Conservation (phyloP, 2,113 vertebrate genomes). For the Nothoprocta perdicaria region DNA sequence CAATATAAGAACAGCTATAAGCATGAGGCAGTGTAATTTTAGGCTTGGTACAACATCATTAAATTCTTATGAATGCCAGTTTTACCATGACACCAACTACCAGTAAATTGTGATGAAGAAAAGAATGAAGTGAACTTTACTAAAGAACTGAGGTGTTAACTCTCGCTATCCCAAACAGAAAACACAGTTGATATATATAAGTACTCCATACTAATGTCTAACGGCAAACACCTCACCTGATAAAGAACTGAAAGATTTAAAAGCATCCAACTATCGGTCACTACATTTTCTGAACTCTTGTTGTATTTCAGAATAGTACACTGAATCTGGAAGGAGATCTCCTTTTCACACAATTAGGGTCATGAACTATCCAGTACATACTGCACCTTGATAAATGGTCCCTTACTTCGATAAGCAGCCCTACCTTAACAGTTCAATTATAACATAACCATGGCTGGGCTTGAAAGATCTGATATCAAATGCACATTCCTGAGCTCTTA, state of each 20-base stretch:
- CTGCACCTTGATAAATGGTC: background rate
- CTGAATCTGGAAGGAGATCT: background rate
- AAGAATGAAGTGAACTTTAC: background rate
- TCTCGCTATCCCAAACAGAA: background rate
- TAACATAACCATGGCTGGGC: background rate
- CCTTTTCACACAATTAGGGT: background rate
- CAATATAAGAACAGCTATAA: background rate
- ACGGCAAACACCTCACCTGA: background rate
- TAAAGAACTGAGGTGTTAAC: background rate
- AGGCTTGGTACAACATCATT: background rate
- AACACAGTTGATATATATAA: background rate
- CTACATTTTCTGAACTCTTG: background rate
- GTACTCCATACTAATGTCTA: background rate
- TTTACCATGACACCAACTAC: background rate
- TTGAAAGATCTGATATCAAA: background rate
- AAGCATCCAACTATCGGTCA: background rate
- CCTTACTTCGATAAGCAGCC: background rate
- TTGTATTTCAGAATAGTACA: background rate
- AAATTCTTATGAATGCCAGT: background rate
- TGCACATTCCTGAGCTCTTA: background rate
- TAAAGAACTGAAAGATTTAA: background rate
- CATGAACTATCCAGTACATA: background rate
- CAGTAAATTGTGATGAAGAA: background rate
- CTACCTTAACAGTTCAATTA: rapidly evolving
- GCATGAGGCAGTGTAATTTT: background rate